A percentile compares a stretch with the other conserved stretches of the same genome.
phyloP scores from a whole-genome alignment of 1,140 invertebrate genomes.

The Dendroctonus valens region DNA sequence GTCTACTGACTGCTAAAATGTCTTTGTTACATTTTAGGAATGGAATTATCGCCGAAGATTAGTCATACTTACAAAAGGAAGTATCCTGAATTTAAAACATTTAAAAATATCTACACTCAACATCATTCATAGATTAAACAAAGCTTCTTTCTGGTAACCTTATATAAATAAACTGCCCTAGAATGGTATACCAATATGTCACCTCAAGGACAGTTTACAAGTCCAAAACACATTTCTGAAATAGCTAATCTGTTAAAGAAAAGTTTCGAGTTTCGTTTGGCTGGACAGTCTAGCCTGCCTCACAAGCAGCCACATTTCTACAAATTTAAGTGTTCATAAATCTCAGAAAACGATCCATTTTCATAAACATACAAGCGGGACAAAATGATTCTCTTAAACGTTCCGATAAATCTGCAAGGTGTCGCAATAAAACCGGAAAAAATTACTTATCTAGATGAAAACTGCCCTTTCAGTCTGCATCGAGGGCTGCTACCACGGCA shows the following conservation, averaged over 20 bases:
- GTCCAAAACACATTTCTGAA: conserved; percentile 17
- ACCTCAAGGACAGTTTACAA: background rate
- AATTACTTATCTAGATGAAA: background rate
- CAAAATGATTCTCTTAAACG: conserved; percentile 12
- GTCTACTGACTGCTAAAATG: background rate
- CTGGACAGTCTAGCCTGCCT: background rate
- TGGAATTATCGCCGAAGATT: no score
- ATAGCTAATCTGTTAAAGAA: conserved; percentile 11
- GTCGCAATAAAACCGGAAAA: background rate
- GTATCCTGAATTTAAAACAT: no score
- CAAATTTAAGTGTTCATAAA: conserved; percentile 9
- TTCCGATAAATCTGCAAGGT: conserved; percentile 7
- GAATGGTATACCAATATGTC: background rate
- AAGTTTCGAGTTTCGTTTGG: conserved; percentile 11
- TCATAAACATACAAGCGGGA: background rate
- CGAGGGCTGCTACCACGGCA: no score
- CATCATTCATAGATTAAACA: no score
- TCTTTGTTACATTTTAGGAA: no score
- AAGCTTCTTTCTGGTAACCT: no score
- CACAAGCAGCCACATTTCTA: background rate
- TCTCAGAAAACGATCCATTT: conserved; percentile 5
- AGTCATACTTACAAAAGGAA: no score
- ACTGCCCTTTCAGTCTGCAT: background rate
- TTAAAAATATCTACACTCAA: no score
- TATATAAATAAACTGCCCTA: no score